phyloP scores from a whole-genome alignment of 2,113 vertebrate species.

The Smithornis capensis region DNA sequence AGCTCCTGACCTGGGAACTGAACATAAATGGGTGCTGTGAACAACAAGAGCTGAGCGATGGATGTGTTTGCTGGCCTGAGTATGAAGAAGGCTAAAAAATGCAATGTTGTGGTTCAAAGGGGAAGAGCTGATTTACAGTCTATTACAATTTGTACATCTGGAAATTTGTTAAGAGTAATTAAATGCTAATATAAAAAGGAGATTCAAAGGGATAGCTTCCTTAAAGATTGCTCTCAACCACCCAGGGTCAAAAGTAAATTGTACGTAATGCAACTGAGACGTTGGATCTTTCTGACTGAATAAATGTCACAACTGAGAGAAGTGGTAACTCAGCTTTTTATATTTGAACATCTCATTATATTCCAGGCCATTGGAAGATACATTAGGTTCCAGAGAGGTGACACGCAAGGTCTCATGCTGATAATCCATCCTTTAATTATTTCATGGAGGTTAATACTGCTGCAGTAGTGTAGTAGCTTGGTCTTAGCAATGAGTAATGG shows the following conservation, averaged over 20 bases:
- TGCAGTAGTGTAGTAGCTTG: neutral
- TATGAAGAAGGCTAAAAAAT: neutral
- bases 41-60: neutral
- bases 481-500: slow-evolving; percentile 27
- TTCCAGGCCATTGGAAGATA: slow-evolving; percentile 57
- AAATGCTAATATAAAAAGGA: slow-evolving; percentile 63
- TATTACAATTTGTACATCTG: slow-evolving; percentile 46
- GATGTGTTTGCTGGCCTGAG: neutral
- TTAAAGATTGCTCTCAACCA: slow-evolving; percentile 53
- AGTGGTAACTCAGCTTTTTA: slow-evolving; percentile 51
- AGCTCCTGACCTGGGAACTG: neutral
- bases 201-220: slow-evolving; percentile 54
- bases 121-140: slow-evolving; percentile 50
- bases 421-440: slow-evolving; percentile 74
- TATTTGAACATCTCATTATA: slow-evolving; percentile 73
- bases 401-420: slow-evolving; percentile 49
- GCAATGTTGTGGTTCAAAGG: neutral
- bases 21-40: neutral
- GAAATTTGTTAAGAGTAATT: slow-evolving; percentile 64
- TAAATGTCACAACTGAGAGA: slow-evolving; percentile 58
- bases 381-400: slow-evolving; percentile 68
- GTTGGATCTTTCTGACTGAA: slow-evolving; percentile 29
- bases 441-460: slow-evolving; percentile 67
- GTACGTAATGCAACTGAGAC: slow-evolving; percentile 40
- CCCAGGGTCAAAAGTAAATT: slow-evolving; percentile 67